Conservation (phyloP, 2,113 vertebrate species). For the cattle (Bos taurus) region ARS-UCD2.0 NC_037349.1:1900001-1900500, state of each 20-base stretch:
- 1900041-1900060: background rate
- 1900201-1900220: constrained; percentile 23
- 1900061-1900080: background rate
- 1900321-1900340: background rate
- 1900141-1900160: background rate
- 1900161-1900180: background rate
- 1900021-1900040: background rate
- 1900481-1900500: background rate
- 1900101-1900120: background rate
- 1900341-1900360: background rate
- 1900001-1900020: background rate
- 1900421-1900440: background rate
- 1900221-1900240: background rate
- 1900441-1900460: background rate
- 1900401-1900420: background rate
- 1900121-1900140: background rate
- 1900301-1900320: background rate
- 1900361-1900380: background rate
- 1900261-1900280: background rate
- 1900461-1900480: background rate
- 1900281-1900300: background rate
- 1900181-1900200: background rate
- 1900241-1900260: constrained; percentile 22
- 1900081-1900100: background rate
- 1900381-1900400: background rate